Conservation (phyloP, 2,888 invertebrate species). For the Tricholauxania praeusta region DNA sequence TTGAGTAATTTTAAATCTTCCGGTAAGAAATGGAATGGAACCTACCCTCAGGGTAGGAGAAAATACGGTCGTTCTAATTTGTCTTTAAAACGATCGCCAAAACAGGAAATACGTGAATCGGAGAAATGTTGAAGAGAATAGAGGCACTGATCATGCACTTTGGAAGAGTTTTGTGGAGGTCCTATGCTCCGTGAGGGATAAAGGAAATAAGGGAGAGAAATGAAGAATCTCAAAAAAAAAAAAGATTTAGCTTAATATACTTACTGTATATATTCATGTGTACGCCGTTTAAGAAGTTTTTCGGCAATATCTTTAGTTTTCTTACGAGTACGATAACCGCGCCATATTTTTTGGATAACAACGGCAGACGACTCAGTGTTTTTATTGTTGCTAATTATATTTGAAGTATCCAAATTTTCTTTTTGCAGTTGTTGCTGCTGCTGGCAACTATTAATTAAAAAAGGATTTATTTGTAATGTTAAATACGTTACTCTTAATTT, state of each 20-base stretch:
- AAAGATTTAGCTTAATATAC: constrained; percentile 53
- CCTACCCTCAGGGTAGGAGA: no score
- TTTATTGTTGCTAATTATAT: constrained; percentile 48
- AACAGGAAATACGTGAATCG: no score
- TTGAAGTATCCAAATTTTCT: constrained; percentile 55
- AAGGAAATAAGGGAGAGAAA: no score
- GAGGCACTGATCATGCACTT: no score
- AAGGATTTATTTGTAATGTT: not conserved
- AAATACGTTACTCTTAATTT: not conserved
- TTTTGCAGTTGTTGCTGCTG: constrained; percentile 56
- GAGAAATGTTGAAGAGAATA: no score
- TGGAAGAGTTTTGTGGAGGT: no score
- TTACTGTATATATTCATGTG: constrained; percentile 87
- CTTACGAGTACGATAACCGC: constrained; percentile 84
- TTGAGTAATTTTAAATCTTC: no score
- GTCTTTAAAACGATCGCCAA: no score
- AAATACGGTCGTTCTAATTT: no score
- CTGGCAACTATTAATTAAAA: constrained; percentile 42
- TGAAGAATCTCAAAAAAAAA: no score
- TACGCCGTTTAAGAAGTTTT: constrained; percentile 80
- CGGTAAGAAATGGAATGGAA: no score
- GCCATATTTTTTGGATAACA: constrained; percentile 88
- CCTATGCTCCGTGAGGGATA: no score
- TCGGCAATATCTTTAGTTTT: constrained; percentile 70
- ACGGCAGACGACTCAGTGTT: constrained; percentile 74